Conservation (phyloP, 2,888 invertebrate species). For the Heliconius aoede region DNA sequence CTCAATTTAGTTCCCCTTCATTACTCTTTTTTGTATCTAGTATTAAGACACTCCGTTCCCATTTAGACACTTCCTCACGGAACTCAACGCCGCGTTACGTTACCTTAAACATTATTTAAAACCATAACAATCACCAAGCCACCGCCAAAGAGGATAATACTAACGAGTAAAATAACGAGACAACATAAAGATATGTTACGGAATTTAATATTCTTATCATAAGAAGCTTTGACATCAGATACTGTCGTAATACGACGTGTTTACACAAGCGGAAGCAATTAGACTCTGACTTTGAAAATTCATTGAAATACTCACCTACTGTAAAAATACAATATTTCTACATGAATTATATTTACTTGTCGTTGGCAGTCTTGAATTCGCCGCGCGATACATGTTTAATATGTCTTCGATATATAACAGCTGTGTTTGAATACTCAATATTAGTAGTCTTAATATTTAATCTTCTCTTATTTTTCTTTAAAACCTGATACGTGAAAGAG, state of each 20-base stretch:
- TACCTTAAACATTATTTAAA: no score
- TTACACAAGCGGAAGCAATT: constrained; percentile 18
- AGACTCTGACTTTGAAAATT: neutral
- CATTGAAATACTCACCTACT: constrained; percentile 1
- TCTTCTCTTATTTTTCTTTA: neutral
- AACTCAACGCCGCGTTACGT: no score
- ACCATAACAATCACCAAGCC: no score
- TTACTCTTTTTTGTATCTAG: no score
- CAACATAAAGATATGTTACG: neutral
- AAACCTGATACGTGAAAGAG: no score
- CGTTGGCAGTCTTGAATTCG: neutral
- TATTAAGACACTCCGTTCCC: no score
- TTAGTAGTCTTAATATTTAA: neutral
- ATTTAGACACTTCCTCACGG: no score
- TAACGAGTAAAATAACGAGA: neutral
- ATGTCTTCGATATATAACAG: neutral
- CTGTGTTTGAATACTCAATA: constrained; percentile 8
- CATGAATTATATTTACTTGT: neutral
- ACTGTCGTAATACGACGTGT: neutral
- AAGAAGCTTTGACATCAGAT: constrained; percentile 1
- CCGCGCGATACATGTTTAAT: neutral
- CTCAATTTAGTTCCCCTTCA: neutral
- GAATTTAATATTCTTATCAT: neutral
- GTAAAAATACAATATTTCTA: neutral
- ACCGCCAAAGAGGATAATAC: no score